phyloP scores from a whole-genome alignment of 2,113 vertebrate species.

The Ictalurus punctatus region DNA sequence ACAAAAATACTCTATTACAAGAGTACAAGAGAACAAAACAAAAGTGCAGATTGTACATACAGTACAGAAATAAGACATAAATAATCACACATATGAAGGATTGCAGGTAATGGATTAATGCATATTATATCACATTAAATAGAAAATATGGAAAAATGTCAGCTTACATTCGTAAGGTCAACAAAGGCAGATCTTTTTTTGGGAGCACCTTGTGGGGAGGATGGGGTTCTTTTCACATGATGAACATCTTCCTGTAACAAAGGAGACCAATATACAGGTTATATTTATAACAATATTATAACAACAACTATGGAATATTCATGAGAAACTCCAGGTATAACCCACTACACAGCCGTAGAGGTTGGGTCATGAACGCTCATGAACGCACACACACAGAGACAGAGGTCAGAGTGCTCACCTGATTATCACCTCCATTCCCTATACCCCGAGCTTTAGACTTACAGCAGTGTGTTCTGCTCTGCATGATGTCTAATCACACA shows the following conservation, averaged over 20 bases:
- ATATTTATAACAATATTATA: neutral
- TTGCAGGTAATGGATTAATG: too few species aligned
- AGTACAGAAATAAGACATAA: too few species aligned
- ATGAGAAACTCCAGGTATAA: neutral
- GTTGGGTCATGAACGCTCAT: too few species aligned
- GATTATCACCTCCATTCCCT: neutral
- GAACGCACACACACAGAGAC: neutral
- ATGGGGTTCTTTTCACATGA: slow-evolving; percentile 75
- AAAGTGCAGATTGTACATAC: too few species aligned
- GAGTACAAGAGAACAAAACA: too few species aligned
- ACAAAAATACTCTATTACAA: too few species aligned
- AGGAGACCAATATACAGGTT: neutral
- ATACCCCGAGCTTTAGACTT: neutral
- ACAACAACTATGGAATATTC: too few species aligned
- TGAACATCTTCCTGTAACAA: slow-evolving; percentile 67
- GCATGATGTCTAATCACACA: neutral
- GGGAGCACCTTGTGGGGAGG: slow-evolving; percentile 75
- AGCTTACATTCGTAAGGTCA: slow-evolving; percentile 90
- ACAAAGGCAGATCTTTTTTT: slow-evolving; percentile 87
- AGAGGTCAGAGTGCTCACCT: neutral
- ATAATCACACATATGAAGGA: too few species aligned
- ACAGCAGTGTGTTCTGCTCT: neutral
- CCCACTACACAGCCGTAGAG: neutral
- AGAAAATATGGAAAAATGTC: neutral
- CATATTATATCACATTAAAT: neutral